Base-by-base conservation (phyloP, 2,113 vertebrate genomes). In the Uria aalge region DNA sequence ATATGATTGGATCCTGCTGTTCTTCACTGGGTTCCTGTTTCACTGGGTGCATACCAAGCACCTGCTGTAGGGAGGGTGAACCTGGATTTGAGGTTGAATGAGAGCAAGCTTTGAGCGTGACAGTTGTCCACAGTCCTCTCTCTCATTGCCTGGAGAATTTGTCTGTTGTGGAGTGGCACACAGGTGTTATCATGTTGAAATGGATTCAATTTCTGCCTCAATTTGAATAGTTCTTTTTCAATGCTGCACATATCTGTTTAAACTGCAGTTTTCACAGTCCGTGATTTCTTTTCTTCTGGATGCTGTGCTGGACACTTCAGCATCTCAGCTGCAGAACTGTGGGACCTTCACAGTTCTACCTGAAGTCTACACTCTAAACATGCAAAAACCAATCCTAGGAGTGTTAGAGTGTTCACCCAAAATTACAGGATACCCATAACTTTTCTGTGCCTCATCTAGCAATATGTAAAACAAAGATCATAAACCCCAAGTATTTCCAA, bases 1-100 rank as follows among this genome's bases (percentile, higher is more conserved):
- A 34, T 15, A 12, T 16, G 78, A 53, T 13, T 76, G 41, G 69
- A 69, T 94, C 84, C 67, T 60, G 78, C 78, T 64, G 43, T 45
- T 92, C 75, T 92, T 55, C 63, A 21, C 41, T 53, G 66, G 50
- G 17, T 75, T 80, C 62, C 81, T 73, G 2, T 83, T 78, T 91
- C 77, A 50, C 76, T 80, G 45, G n/a, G 55, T 77, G 84, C 67
- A 53, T 66, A 88, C 52, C 55, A 53, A 73, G 63, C 67, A 80
- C 57, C 78, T 93, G 87, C 77, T 79, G 69, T 17, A 90, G 74
- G 40, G 26, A 82, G 48, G 22, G 15, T 75, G 80, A 93, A 92
- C 64, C 83, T 15, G 7, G 87, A 94, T 72, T 53, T 1, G 1
- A 87, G 78, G 71, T 4, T 79, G 82, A 90, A 2, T 6, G 41